phyloP scores from a whole-genome alignment of 2,888 invertebrate species.

The Hyles lineata region DNA sequence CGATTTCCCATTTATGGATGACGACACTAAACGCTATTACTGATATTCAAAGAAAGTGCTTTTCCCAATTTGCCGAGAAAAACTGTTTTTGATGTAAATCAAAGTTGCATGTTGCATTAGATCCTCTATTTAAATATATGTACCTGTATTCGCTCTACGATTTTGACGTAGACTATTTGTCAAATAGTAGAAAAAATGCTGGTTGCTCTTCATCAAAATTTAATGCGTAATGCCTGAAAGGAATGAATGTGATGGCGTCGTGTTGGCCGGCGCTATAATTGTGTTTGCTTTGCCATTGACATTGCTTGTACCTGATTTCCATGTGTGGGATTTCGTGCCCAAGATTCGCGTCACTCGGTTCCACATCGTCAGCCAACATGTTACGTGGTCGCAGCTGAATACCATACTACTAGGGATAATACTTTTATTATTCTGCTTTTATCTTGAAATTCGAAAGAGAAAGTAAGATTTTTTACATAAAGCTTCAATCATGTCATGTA shows the following conservation, averaged over 20 bases:
- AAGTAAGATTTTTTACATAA: constrained; percentile 57
- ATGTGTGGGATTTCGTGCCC: constrained; percentile 70
- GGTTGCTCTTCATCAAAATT: constrained; percentile 5
- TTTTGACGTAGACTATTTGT: background rate
- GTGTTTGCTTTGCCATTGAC: constrained; percentile 73
- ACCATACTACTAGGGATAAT: constrained; percentile 53
- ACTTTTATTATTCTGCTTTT: constrained; percentile 66
- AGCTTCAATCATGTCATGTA: background rate
- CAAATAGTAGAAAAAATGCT: background rate
- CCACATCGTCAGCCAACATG: constrained; percentile 59
- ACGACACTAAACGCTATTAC: no score
- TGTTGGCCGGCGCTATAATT: constrained; percentile 50
- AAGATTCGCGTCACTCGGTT: constrained; percentile 66
- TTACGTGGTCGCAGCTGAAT: constrained; percentile 71
- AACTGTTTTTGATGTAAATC: background rate
- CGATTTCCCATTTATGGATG: no score
- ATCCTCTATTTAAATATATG: background rate
- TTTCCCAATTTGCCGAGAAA: no score
- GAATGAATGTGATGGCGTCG: constrained; percentile 50
- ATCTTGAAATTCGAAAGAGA: constrained; percentile 72
- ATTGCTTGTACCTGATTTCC: constrained; percentile 68
- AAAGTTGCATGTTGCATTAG: background rate
- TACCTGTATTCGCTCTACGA: background rate
- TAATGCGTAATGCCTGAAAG: constrained; percentile 51
- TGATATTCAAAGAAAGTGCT: no score